Evolutionary conservation across 2,888 invertebrate species (phyloP).

Genomic region (Caenorhabditis wallacei): DNA sequence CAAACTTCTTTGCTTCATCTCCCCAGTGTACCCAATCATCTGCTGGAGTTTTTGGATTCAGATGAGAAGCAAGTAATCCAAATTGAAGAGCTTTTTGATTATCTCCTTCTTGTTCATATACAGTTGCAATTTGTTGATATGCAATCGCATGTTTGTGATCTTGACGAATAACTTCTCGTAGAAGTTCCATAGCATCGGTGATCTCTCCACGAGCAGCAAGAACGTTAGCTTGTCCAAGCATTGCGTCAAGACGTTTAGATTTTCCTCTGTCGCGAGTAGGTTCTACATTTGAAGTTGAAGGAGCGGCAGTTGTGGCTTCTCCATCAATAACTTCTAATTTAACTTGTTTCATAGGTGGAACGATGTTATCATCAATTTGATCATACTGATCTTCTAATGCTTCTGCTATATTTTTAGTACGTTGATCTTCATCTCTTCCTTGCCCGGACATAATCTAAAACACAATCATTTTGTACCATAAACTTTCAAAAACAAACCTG

Average conservation of each 20-base stretch:
- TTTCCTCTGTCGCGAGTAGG: conserved; percentile 30
- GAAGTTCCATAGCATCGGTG: conserved; percentile 74
- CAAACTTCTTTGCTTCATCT: conserved; percentile 75
- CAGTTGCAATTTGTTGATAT: conserved; percentile 78
- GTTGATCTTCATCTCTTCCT: neutral
- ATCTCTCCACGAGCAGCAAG: conserved; percentile 75
- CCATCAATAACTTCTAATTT: conserved; percentile 13
- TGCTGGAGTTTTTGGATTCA: conserved; percentile 76
- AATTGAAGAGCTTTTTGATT: conserved; percentile 72
- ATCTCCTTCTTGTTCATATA: conserved; percentile 78
- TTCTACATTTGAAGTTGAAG: neutral
- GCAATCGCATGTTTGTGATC: conserved; percentile 79
- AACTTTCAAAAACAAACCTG: conserved; percentile 10
- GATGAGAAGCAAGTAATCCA: conserved; percentile 78
- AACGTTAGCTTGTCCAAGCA: conserved; percentile 82
- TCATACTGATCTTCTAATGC: conserved; percentile 28
- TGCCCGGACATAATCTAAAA: conserved; percentile 41
- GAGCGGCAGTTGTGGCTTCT: neutral
- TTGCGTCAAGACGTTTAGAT: conserved; percentile 72
- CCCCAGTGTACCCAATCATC: conserved; percentile 80
- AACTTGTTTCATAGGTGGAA: conserved; percentile 32
- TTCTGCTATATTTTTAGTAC: conserved; percentile 18
- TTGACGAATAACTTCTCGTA: conserved; percentile 76
- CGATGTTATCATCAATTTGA: neutral
- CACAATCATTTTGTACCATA: neutral